Percentiles rank a stretch among this genome's conserved stretches.
Evolutionary conservation across 2,113 vertebrate species (phyloP).

Genomic region (Aptenodytes patagonicus): DNA sequence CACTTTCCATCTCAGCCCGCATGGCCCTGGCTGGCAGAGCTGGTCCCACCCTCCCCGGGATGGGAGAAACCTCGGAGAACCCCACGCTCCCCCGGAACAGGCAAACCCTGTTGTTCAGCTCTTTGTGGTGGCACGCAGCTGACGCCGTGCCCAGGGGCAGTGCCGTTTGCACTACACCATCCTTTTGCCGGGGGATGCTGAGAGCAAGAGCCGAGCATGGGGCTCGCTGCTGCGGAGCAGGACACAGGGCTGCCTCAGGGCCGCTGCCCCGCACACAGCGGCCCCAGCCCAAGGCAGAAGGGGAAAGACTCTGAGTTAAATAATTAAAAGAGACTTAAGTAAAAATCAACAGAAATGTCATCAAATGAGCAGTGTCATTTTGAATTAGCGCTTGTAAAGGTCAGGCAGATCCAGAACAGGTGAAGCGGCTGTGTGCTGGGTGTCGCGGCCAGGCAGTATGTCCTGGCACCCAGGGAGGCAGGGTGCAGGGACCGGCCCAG

Average conservation of each 20-base stretch:
- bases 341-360: slow-evolving; percentile 72
- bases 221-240: accelerated
- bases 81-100: background rate
- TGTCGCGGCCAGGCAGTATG: background rate
- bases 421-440: background rate
- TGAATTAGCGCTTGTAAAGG: slow-evolving; percentile 64
- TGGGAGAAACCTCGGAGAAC: background rate
- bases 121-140: background rate
- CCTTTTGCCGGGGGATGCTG: background rate
- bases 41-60: background rate
- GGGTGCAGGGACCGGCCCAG: background rate
- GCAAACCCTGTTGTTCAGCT: background rate
- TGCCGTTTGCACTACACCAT: accelerated
- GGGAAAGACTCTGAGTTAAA: slow-evolving; percentile 39
- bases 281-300: background rate
- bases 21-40: background rate
- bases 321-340: slow-evolving; percentile 68
- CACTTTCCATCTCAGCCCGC: background rate
- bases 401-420: slow-evolving; percentile 54
- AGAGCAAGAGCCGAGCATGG: accelerated
- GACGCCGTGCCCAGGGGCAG: accelerated
- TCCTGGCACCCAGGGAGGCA: background rate
- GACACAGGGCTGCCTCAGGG: background rate
- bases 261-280: background rate
- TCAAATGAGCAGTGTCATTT: slow-evolving; percentile 65